Base-by-base conservation (phyloP, 2,797 vertebrate species). In the Poeciliopsis paucimaculata region DNA sequence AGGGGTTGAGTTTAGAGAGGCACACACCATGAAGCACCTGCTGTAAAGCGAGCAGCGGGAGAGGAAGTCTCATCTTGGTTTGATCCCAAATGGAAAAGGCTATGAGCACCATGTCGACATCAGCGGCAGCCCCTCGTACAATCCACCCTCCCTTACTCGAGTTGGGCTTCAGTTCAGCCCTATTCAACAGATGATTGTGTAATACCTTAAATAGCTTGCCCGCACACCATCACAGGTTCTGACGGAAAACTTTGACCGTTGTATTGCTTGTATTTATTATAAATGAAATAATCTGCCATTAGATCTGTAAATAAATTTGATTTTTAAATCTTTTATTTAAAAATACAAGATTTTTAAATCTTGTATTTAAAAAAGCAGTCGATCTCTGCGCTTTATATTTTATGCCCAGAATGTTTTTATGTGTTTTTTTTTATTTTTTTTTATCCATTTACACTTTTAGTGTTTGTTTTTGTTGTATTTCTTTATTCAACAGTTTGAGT, bases 21-120 rank as follows among this genome's bases (percentile, higher is more conserved):
- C 90, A 77, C 88, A 83, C 90, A 91, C 85, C 89, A 70, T 75
- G 86, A 91, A 90, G 91, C 93, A 94, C 93, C 94, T 95, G 93
- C 93, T 91, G 91, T 82, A 93, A 80, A 90, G 84, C 82, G 34
- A 91, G 84, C 91, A 90, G 94, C 86, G 11, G 88, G 88, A 83
- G 89, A 82, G 88, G 82, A 82, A 80, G 84, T 70, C 89, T 87
- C 89, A 83, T 93, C 88, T 87, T 79, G 41, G 92, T 92, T 93
- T 93, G 89, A 93, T 90, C 89, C 82, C 7, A 85, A 89, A 87
- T 89, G 85, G 87, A 89, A 90, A 93, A 91, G 87, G 84, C 90
- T 89, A 87, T 13, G 78, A 89, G 78, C 84, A 31, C 64, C 73
- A 83, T 73, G 77, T 78, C 26, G 49, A 75, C 84, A 87, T 87